Evolutionary conservation across 2,113 vertebrate species (phyloP), one percentile per base, ranked within the genome.

Genomic region (Neoarius graeffei): DNA sequence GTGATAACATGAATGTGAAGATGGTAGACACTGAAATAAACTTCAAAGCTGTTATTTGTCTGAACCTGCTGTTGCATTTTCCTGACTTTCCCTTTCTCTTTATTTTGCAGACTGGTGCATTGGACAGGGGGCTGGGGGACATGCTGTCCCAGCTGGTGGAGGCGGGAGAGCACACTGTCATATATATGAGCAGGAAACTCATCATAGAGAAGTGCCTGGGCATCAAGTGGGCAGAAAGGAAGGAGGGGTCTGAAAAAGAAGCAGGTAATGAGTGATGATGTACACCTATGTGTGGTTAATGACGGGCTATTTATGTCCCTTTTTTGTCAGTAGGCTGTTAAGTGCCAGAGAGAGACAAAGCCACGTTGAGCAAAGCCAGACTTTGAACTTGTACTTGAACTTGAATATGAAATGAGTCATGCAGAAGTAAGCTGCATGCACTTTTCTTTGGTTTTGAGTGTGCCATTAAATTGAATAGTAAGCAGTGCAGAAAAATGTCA

Each of bases 261-360:
- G 6, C 19, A 42, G 27, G 19, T 62, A 82, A 82, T 25, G 30
- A 42, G 35, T 35, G 7, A 35, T 20, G 19, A 17, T 81, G 80
- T 82, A 14, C 35, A 82, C 30, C 80, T 62, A 20, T 82, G 19
- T 62, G 30, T 82, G 57, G 30, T 62, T 82, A 82, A 62, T 82
- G 30, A 48, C 30, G 14, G 80, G 9, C 9, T 23, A 35, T 81
- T 42, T 82, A 9, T 80, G 30, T 60, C 19, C 27, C n/a, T 81
- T 57, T 62, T 5, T 42, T 81, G 14, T 42, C 19, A 81, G 56
- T 35, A 60, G 54, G 17, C 57, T 81, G 27, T 1, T 30, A 81
- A 13, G 23, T 42, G 17, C 1, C 19, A 60, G 1, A 60, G 57
- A 35, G 56, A 19, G 25, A 27, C 76, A 56, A 15, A 27, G 5